Conservation (phyloP, 2,888 invertebrate genomes). For the Acanthosepion lycidas region DNA sequence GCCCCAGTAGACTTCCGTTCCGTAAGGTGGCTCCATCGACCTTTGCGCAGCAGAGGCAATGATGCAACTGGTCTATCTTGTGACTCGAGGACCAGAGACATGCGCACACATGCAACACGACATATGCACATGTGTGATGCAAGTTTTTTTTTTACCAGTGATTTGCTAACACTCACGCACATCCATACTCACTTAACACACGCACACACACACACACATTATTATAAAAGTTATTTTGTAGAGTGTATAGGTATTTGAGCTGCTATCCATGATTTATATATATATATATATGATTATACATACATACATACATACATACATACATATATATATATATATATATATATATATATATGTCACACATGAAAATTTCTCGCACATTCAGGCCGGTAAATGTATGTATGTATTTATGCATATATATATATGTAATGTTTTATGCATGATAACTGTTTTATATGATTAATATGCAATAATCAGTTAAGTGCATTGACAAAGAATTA, state of each 20-base stretch:
- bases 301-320: background rate
- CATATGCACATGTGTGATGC: background rate
- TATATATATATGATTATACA: conserved; percentile 15
- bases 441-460: too few species aligned
- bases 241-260: too few species aligned
- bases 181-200: background rate
- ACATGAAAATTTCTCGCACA: too few species aligned
- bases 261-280: background rate
- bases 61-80: background rate
- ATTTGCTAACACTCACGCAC: background rate
- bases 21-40: background rate
- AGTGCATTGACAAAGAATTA: background rate
- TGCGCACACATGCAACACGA: background rate
- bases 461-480: too few species aligned
- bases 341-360: background rate
- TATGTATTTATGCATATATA: background rate
- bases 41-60: background rate
- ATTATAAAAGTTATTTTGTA: background rate
- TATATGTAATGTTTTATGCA: background rate
- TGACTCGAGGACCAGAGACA: background rate
- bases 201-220: background rate
- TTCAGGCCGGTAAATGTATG: too few species aligned
- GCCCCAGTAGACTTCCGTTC: conserved; percentile 11
- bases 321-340: background rate
- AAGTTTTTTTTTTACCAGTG: background rate